Evolutionary conservation across 2,797 vertebrate genomes (phyloP).

Genomic region (Poliocrania exsul): DNA sequence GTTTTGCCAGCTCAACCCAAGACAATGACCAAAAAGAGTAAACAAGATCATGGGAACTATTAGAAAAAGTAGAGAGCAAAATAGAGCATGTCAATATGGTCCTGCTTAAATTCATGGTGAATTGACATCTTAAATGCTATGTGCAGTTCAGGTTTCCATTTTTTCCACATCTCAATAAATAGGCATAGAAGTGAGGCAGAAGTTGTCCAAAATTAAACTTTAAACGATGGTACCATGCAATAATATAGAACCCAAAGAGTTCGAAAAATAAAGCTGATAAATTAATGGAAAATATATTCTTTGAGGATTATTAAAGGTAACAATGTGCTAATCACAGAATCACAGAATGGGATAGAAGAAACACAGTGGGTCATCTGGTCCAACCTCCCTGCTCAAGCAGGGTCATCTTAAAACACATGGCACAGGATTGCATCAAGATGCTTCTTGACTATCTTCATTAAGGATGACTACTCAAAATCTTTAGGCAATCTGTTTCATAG

Average conservation of each 20-base stretch:
- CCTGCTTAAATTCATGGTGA: neutral
- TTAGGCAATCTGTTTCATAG: neutral
- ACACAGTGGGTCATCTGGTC: neutral
- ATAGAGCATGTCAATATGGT: neutral
- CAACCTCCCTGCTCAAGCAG: neutral
- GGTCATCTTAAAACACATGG: neutral
- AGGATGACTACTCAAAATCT: neutral
- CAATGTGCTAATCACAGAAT: neutral
- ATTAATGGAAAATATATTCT: neutral
- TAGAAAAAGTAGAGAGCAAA: neutral
- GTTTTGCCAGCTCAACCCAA: too few species aligned
- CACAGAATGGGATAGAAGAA: neutral
- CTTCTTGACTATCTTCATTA: neutral
- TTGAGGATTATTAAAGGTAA: neutral
- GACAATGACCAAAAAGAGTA: neutral
- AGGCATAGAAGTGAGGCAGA: neutral
- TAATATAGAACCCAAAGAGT: neutral
- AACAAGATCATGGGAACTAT: neutral
- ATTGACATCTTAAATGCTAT: neutral
- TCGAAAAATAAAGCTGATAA: neutral
- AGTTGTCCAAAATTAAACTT: neutral
- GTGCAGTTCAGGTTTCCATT: neutral
- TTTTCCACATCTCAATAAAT: neutral
- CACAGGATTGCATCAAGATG: neutral
- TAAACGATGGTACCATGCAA: neutral